A percentile compares a stretch with the other conserved stretches of the same genome.
phyloP scores from a whole-genome alignment of 2,797 vertebrate species.

The Eulemur albifrons region DNA sequence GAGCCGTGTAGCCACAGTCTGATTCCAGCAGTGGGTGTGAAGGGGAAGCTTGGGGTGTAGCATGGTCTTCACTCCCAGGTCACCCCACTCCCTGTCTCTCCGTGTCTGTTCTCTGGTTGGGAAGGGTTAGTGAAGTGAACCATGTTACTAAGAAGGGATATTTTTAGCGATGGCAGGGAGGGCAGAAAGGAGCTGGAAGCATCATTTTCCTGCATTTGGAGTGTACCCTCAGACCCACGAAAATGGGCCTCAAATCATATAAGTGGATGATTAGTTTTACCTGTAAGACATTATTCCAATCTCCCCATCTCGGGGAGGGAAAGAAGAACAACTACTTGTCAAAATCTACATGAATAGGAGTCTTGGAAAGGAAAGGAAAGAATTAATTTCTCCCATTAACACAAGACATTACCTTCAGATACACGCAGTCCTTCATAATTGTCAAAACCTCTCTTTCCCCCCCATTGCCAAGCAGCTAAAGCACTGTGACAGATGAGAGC shows the following conservation, averaged over 20 bases:
- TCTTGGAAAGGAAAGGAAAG: conserved; percentile 47
- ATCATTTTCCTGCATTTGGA: conserved; percentile 26
- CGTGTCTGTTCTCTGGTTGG: not conserved
- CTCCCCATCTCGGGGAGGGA: not conserved
- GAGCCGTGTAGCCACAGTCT: not conserved
- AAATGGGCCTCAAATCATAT: conserved; percentile 40
- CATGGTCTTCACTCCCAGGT: not conserved
- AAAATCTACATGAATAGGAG: conserved; percentile 60
- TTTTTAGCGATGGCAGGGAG: not conserved
- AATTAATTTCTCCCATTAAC: conserved; percentile 71
- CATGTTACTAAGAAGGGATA: not conserved
- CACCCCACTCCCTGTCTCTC: not conserved
- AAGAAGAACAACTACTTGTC: conserved; percentile 58
- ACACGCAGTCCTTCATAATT: conserved; percentile 65
- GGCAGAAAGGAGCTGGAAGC: conserved; percentile 32
- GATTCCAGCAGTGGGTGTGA: not conserved
- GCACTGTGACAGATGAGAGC: conserved; percentile 20
- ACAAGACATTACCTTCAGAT: conserved; percentile 70
- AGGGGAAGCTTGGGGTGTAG: rapidly evolving
- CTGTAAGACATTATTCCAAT: conserved; percentile 46
- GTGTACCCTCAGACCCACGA: not conserved
- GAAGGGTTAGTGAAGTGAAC: not conserved
- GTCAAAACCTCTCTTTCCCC: conserved; percentile 50
- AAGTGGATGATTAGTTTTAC: conserved; percentile 55
- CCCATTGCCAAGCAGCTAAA: not conserved